These are phyloP conservation scores for Petrolisthes manimaculis DNA, from an alignment of 2,888 invertebrate genomes.

Conservation along the genomic window DNA sequence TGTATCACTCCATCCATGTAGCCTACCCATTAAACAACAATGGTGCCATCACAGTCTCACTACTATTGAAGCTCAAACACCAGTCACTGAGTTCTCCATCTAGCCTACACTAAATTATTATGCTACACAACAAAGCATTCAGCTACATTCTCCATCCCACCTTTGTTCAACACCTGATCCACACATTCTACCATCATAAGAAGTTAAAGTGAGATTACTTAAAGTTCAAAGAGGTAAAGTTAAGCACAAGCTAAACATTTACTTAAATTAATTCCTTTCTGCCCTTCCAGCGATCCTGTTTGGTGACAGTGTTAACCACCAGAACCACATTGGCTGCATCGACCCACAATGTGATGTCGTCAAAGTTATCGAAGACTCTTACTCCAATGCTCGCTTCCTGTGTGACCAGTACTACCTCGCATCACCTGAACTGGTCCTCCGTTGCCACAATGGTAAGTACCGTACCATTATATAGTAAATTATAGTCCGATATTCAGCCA, in stretches of 20 bases:
- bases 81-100: too few species aligned
- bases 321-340: constrained; percentile 90
- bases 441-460: constrained; percentile 81
- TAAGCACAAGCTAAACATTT: not conserved
- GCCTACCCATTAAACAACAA: too few species aligned
- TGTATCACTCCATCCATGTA: too few species aligned
- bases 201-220: too few species aligned
- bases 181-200: too few species aligned
- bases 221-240: not conserved
- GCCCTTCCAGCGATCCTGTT: constrained; percentile 63
- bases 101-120: too few species aligned
- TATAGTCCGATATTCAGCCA: too few species aligned
- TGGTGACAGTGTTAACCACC: constrained; percentile 66
- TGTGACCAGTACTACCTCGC: constrained; percentile 98
- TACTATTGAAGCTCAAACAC: too few species aligned
- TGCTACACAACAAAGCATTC: too few species aligned
- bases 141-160: too few species aligned
- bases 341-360: constrained; percentile 95
- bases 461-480: not conserved
- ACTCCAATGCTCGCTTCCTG: constrained; percentile 95
- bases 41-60: too few species aligned
- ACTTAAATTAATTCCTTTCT: not conserved
- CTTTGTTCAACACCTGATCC: too few species aligned
- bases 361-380: constrained; percentile 92
- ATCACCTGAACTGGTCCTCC: constrained; percentile 87